These are phyloP conservation scores for Dasyurus viverrinus DNA, from an alignment of 2,113 vertebrate genomes.

Conservation along the genomic window DNA sequence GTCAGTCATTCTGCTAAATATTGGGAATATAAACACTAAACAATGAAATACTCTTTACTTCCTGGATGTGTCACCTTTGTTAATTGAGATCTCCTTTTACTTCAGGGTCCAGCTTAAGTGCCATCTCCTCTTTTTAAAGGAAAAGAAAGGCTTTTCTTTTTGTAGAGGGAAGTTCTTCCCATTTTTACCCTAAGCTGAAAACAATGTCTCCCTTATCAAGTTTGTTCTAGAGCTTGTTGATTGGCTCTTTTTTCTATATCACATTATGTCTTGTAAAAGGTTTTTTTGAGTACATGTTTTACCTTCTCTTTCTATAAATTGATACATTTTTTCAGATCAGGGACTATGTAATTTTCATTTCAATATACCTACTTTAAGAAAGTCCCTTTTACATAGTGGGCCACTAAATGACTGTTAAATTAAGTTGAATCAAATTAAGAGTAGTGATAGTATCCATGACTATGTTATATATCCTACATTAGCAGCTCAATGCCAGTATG, in stretches of 20 bases:
- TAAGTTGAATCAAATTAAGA: not conserved
- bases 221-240: not conserved
- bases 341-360: not conserved
- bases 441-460: too few species aligned
- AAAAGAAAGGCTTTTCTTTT: too few species aligned
- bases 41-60: not conserved
- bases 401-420: not conserved
- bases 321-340: not conserved
- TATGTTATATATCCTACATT: not conserved
- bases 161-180: not conserved
- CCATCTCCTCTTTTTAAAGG: not conserved
- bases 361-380: not conserved
- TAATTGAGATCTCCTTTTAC: not conserved
- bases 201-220: not conserved
- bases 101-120: not conserved
- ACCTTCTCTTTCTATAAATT: not conserved
- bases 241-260: not conserved
- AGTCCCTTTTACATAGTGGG: not conserved
- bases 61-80: not conserved
- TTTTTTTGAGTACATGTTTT: not conserved
- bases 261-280: not conserved
- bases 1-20: not conserved
- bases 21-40: not conserved
- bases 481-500: not conserved
- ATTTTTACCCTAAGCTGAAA: not conserved